Conservation (phyloP, 1,140 invertebrate species). For the Sinella curviseta region DNA sequence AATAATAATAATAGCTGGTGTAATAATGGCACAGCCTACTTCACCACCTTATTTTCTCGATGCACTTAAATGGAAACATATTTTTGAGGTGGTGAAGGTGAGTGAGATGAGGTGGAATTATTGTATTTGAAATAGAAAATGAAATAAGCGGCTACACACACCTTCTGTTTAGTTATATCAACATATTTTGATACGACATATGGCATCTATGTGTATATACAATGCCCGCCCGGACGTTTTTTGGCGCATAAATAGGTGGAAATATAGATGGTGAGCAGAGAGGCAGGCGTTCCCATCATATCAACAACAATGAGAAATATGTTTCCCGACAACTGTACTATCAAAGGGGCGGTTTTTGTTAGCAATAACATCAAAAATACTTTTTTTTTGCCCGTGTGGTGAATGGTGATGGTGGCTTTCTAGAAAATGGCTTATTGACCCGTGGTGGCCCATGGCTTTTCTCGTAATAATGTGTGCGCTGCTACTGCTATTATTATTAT, state of each 20-base stretch:
- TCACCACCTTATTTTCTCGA: no score
- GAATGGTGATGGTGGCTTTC: neutral
- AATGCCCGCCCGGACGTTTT: neutral
- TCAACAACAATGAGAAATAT: slow-evolving; percentile 1
- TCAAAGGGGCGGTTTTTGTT: neutral
- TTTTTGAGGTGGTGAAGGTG: no score
- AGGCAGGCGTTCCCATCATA: slow-evolving; percentile 17
- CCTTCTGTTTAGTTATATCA: no score
- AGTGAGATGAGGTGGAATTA: no score
- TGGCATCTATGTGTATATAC: no score
- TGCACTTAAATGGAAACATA: no score
- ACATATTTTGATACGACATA: no score
- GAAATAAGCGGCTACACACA: no score
- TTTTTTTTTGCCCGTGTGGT: no score
- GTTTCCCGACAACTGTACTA: slow-evolving; percentile 12
- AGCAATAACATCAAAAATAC: neutral
- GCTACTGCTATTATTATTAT: no score
- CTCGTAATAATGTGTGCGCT: neutral
- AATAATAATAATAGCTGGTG: neutral
- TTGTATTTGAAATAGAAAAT: no score
- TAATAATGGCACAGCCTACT: neutral
- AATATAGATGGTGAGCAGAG: neutral
- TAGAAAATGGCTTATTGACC: slow-evolving; percentile 23
- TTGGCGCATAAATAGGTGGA: slow-evolving; percentile 17
- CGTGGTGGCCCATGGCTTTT: neutral